Evolutionary conservation across 2,113 vertebrate genomes (phyloP), one percentile per base, ranked within the genome.

Genomic region (Picathartes gymnocephalus): DNA sequence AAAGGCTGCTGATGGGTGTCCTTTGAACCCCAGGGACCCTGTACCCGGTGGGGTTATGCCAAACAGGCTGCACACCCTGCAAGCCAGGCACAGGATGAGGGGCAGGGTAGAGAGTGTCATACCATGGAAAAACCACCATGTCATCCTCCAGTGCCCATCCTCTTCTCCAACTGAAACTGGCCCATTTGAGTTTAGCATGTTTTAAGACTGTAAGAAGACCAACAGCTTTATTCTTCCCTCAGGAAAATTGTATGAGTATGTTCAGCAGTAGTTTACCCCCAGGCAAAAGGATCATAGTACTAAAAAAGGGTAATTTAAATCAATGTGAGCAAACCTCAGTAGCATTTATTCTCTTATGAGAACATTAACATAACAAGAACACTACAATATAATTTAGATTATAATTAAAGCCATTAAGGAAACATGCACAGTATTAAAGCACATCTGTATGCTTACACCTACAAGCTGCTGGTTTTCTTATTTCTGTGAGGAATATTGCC

Each of bases 41-140:
- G 11, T 37, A 45, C 5, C 24, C 23, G 0, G 0, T 2, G 5
- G 35, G n/a, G 68, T 44, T 62, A 18, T 25, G 40, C 9, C 0
- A 0, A 35, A 21, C 22, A 48, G 58, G 31, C 33, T 69, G 62
- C 24, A 22, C 27, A 70, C 4, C 37, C 47, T 53, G 33, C 21
- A 77, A 78, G 39, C 31, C 66, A 30, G n/a, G 31, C 16, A 57
- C 16, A n/a, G 0, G 0, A 24, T 2, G 0, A 50, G 71, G 15
- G 16, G 33, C 13, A 54, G 13, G 6, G 7, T 25, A 50, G 15
- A 65, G 10, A 60, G 4, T 22, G 25, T 23, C 0, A 0, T 24
- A 45, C 18, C 5, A 13, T 10, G 21, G 40, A 8, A 47, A 91
- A 94, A 57, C 2, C 4, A 4, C 6, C 1, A 0, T 4, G 31